A percentile compares a stretch with the other conserved stretches of the same genome.
phyloP scores from a whole-genome alignment of 1,140 invertebrate species.

The Diprion similis region DNA sequence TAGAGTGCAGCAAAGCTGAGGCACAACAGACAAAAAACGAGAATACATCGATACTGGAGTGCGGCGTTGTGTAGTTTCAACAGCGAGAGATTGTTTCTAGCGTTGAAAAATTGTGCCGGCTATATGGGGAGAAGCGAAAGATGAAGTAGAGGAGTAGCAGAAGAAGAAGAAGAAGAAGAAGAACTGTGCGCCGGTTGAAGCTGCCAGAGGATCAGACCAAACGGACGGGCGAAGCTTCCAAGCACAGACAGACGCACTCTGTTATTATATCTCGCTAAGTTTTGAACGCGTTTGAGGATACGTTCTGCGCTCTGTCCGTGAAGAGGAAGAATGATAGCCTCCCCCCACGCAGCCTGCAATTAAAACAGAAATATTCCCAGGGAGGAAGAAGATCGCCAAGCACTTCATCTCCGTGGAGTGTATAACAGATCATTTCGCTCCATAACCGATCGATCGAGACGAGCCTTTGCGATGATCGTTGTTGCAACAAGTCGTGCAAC shows the following conservation, averaged over 20 bases:
- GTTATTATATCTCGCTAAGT: slow-evolving; percentile 1
- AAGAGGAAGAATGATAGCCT: slow-evolving; percentile 58
- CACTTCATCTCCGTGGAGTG: no score
- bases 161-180: not conserved
- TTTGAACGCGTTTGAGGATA: slow-evolving; percentile 2
- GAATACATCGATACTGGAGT: not conserved
- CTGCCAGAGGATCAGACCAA: slow-evolving; percentile 46
- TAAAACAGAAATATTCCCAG: slow-evolving; percentile 51
- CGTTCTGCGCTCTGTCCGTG: slow-evolving; percentile 14
- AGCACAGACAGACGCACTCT: not conserved
- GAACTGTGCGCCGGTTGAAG: slow-evolving; percentile 35
- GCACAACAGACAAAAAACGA: slow-evolving; percentile 17
- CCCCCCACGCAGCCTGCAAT: slow-evolving; percentile 54
- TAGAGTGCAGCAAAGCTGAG: slow-evolving; percentile 19
- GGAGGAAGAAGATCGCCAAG: slow-evolving; percentile 15
- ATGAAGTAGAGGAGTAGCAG: not conserved
- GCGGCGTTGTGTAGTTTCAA: slow-evolving; percentile 11
- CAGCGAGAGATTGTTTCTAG: slow-evolving; percentile 19
- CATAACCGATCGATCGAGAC: no score
- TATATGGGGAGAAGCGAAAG: not conserved
- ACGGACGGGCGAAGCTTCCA: slow-evolving; percentile 23
- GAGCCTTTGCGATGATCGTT: no score
- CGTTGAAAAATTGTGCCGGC: slow-evolving; percentile 19
- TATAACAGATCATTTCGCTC: no score
- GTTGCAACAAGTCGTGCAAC: no score